Evolutionary conservation across 2,797 vertebrate species (phyloP), one percentile per base, ranked within the genome.

Genomic region (Aselliscus stoliczkanus): DNA sequence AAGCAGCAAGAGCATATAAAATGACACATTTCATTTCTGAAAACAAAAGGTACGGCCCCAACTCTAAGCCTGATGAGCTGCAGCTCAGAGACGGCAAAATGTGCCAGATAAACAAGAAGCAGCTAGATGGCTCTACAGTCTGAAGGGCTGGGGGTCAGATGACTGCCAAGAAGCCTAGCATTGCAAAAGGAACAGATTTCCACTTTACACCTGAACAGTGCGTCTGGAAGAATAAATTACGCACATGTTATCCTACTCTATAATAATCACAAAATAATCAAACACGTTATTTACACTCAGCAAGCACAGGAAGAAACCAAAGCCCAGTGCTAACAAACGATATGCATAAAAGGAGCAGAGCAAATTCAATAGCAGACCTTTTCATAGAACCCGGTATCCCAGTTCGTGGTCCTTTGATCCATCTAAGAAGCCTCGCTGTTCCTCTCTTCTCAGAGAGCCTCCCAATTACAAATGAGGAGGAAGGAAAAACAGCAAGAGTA

Each of bases 361-460:
- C 80, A 97, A 92, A 93, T 89, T 89, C 65, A 86, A 87, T 82
- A 96, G 92, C 97, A 92, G 89, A 97, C 97, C 97, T 98, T 97
- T 69, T 96, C 90, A 94, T 86, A 97, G 86, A 92, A 67, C 62
- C 56, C 93, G 82, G 75, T 34, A 25, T 95, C 95, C 95, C 94
- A 95, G 95, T 39, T 79, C 25, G 0, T 39, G 39, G 62, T 64
- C 85, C 64, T 90, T 79, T 1, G 34, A 54, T 94, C 97, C 97
- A 96, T 97, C 70, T 70, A 50, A 92, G 83, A 92, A 75, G 87
- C 64, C 80, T 95, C 15, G 69, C 70, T 65, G 73, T 44, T 76
- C 91, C 44, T 94, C 73, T 77, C 72, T 87, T 88, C 62, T 81
- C 95, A 75, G 88, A 96, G 79, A 95, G 72, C 92, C 88, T 96